Evolutionary conservation across 2,888 invertebrate genomes (phyloP).

Genomic region (Ligdia adustata): DNA sequence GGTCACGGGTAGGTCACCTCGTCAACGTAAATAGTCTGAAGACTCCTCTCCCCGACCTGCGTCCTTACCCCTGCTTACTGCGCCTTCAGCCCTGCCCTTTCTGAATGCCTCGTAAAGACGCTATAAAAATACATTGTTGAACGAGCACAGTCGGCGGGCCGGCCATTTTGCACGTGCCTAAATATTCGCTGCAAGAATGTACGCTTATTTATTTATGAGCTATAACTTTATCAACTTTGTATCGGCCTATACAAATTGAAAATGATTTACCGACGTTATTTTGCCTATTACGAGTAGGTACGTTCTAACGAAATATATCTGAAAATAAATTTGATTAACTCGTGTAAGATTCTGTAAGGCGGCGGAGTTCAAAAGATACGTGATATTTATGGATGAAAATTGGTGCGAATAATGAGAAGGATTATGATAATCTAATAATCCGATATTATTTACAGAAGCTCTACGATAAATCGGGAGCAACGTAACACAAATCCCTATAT

Average conservation of each 20-base stretch:
- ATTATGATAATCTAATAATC: conserved; percentile 27
- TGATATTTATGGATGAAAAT: conserved; percentile 17
- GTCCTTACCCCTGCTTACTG: conserved; percentile 49
- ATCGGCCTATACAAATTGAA: background rate
- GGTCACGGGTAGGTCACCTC: conserved; percentile 80
- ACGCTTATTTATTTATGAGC: conserved; percentile 11
- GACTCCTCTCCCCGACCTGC: conserved; percentile 39
- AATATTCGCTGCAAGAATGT: conserved; percentile 19
- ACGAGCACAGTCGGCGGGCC: conserved; percentile 14
- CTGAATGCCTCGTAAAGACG: conserved; percentile 55
- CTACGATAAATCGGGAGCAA: conserved; percentile 23
- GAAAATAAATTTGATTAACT: background rate
- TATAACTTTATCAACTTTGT: conserved; percentile 18
- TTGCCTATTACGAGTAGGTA: background rate
- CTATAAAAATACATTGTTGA: conserved; percentile 62
- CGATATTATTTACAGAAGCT: conserved; percentile 29
- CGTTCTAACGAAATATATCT: background rate
- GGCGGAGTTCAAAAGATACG: conserved; percentile 8
- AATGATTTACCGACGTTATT: background rate
- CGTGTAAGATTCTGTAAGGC: background rate
- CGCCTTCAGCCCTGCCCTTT: conserved; percentile 50
- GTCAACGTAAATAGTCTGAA: conserved; percentile 65
- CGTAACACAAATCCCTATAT: conserved; percentile 16
- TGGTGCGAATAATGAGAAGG: conserved; percentile 28
- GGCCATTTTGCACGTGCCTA: conserved; percentile 27